A percentile compares a stretch with the other conserved stretches of the same genome.
These are phyloP conservation scores for Maniola hyperantus DNA, from an alignment of 2,888 invertebrate genomes.

Conservation along the genomic window DNA sequence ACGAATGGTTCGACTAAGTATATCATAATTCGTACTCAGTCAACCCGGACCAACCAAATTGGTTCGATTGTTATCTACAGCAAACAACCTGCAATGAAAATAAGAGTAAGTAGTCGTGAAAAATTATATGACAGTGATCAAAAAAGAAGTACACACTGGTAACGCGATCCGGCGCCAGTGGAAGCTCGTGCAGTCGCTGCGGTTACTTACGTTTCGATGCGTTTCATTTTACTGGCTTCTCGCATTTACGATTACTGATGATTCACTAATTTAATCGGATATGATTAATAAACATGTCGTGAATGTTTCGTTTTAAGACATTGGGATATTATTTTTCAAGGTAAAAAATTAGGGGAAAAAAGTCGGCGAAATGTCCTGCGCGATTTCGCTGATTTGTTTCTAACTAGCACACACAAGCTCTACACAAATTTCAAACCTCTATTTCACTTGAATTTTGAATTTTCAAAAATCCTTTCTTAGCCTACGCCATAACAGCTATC, in stretches of 20 bases:
- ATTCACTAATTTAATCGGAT: slow-evolving; percentile 23
- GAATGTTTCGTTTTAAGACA: not conserved
- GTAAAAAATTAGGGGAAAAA: no score
- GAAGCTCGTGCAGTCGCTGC: slow-evolving; percentile 33
- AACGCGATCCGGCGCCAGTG: slow-evolving; percentile 38
- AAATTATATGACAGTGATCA: slow-evolving; percentile 13
- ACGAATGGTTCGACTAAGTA: no score
- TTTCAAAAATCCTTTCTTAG: no score
- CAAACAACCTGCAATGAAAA: not conserved
- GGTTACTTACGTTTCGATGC: slow-evolving; percentile 31
- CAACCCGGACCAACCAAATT: not conserved
- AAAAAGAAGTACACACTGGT: slow-evolving; percentile 9
- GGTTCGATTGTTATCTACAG: not conserved
- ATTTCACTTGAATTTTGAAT: no score
- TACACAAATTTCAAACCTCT: no score
- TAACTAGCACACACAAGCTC: no score
- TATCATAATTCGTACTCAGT: not conserved
- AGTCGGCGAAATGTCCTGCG: no score
- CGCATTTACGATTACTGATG: slow-evolving; percentile 24
- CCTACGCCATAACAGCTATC: no score
- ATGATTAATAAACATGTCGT: slow-evolving; percentile 16
- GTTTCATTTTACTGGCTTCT: slow-evolving; percentile 36
- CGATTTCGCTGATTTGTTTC: no score
- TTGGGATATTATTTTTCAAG: no score
- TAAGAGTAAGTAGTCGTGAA: not conserved